These are phyloP conservation scores for Poicephalus gulielmi DNA, from an alignment of 2,113 vertebrate species.

Conservation along the genomic window DNA sequence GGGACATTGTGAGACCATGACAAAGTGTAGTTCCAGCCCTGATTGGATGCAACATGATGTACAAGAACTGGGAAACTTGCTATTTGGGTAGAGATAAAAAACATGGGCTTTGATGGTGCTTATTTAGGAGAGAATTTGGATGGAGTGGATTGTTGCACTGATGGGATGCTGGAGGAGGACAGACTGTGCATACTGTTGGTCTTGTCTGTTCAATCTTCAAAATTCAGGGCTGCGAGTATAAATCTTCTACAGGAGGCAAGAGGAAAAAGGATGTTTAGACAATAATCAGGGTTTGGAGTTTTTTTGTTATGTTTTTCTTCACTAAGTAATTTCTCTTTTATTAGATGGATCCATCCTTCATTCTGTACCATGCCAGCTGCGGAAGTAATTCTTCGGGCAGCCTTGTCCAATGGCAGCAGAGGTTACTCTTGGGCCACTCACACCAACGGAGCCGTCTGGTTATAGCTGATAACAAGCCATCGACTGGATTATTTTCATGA, in stretches of 20 bases:
- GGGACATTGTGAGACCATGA: not conserved
- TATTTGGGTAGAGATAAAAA: not conserved
- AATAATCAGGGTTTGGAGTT: not conserved
- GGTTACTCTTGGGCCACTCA: not conserved
- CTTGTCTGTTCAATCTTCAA: not conserved
- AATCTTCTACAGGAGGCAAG: not conserved
- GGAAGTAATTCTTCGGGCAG: not conserved
- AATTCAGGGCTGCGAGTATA: not conserved
- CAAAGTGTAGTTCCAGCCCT: not conserved
- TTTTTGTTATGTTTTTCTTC: not conserved
- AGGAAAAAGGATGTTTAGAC: not conserved
- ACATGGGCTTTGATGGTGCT: not conserved
- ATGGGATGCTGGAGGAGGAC: not conserved
- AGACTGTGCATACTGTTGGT: not conserved
- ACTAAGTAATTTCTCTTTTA: not conserved
- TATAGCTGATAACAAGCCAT: not conserved
- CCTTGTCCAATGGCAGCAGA: not conserved
- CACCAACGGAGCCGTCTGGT: not conserved
- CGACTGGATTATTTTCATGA: not conserved
- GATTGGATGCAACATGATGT: not conserved
- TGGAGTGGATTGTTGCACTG: not conserved
- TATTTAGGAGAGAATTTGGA: not conserved
- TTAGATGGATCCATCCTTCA: not conserved
- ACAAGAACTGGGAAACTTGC: not conserved
- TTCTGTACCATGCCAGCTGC: not conserved